Percentiles rank a stretch among this genome's conserved stretches.
Evolutionary conservation across 2,888 invertebrate genomes (phyloP).

Genomic region (Melanotus villosus): DNA sequence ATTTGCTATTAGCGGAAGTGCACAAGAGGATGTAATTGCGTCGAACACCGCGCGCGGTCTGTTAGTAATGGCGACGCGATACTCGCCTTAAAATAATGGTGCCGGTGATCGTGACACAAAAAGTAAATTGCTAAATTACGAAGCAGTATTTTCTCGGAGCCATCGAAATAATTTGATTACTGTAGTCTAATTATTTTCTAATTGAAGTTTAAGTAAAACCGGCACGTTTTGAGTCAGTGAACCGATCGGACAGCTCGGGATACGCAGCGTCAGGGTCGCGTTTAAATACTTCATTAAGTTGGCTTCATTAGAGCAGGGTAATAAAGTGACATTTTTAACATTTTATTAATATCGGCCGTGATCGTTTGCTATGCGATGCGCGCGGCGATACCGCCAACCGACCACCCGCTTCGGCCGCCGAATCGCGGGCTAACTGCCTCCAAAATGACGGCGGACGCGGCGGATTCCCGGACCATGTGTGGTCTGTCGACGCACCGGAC

Average conservation of each 20-base stretch:
- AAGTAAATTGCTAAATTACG: slow-evolving; percentile 64
- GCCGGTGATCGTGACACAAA: slow-evolving; percentile 54
- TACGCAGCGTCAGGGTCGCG: slow-evolving; percentile 29
- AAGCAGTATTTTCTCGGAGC: slow-evolving; percentile 60
- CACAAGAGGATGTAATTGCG: slow-evolving; percentile 48
- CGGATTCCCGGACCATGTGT: slow-evolving; percentile 52
- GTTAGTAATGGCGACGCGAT: slow-evolving; percentile 39
- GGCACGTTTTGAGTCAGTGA: slow-evolving; percentile 28
- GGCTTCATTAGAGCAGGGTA: slow-evolving; percentile 44
- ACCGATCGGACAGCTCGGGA: slow-evolving; percentile 22
- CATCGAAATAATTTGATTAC: slow-evolving; percentile 61
- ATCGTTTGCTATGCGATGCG: slow-evolving; percentile 39
- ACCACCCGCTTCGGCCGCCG: slow-evolving; percentile 49
- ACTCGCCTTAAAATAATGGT: slow-evolving; percentile 50
- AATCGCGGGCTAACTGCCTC: slow-evolving; percentile 47
- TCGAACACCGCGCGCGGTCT: slow-evolving; percentile 2
- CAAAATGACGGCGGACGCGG: slow-evolving; percentile 34
- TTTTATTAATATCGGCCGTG: slow-evolving; percentile 54
- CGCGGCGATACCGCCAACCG: slow-evolving; percentile 37
- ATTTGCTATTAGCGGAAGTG: slow-evolving; percentile 48
- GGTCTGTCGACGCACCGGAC: slow-evolving; percentile 51
- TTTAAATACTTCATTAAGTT: slow-evolving; percentile 44
- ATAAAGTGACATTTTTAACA: slow-evolving; percentile 54
- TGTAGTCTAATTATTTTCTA: slow-evolving; percentile 60
- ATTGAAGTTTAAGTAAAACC: slow-evolving; percentile 55